Base-by-base conservation (phyloP, 2,113 vertebrate species). In the Actenoides hombroni region DNA sequence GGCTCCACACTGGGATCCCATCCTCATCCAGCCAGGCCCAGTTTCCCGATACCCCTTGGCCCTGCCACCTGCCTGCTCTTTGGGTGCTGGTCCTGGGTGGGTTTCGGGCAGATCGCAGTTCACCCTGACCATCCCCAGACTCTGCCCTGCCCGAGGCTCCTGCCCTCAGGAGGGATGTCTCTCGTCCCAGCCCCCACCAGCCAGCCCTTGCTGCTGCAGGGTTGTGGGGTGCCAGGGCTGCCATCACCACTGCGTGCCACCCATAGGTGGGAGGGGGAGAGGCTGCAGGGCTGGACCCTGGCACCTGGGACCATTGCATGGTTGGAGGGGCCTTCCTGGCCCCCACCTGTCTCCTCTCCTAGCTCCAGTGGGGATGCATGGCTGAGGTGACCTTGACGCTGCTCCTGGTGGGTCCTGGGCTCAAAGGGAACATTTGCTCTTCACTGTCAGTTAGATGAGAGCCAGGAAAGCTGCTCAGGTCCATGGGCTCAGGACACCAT, bases 351-450 rank as follows among this genome's bases (percentile, higher is more conserved):
- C 16, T 83, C 6, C 24, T 9, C n/a, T 76, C 31, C 19, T 10
- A 0, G 0, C 71, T 56, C n/a, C 0, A 0, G 9, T 10, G 1
- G 60, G 78, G 44, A 86, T 4, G 1, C 6, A 0, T 80, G 49
- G 18, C 59, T 88, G 67, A 92, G 92, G 68, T 94, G 92, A 95
- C 95, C 92, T 97, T 97, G 95, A 83, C 29, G 4, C 42, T 90
- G 15, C 44, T 95, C 83, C 28, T 1, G 0, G 63, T 2, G 0
- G 54, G 75, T 17, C 40, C 48, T 1, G 49, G 51, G 28, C 54
- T 76, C 9, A 1, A 35, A 1, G 0, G 21, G 46, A 39, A 84
- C 4, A 0, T 88, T 86, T 69, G 19, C 37, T 77, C 76, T 80
- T 81, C 33, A 2, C 49, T 29, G 25, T 35, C 75, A 53, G 5